phyloP scores from a whole-genome alignment of 2,888 invertebrate genomes.

The Julus scandinavius region DNA sequence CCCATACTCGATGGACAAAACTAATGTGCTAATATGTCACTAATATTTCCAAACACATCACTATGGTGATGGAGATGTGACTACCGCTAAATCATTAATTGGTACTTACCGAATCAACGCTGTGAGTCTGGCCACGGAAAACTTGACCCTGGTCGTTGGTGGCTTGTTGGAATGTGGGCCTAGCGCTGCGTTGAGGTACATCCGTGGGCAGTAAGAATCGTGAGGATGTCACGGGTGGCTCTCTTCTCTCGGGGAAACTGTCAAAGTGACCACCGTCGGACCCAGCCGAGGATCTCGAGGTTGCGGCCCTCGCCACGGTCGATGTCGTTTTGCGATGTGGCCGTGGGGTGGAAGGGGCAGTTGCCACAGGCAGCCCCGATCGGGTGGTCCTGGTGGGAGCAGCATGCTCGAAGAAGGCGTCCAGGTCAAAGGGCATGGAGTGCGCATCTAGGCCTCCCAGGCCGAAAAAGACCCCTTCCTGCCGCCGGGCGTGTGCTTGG shows the following conservation, averaged over 20 bases:
- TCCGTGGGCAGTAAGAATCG: not conserved
- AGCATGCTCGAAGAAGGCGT: constrained; percentile 56
- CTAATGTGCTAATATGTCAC: no score
- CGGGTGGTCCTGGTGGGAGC: constrained; percentile 52
- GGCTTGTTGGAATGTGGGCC: not conserved
- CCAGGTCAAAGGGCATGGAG: constrained; percentile 53
- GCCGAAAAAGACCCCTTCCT: constrained; percentile 55
- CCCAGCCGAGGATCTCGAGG: constrained; percentile 20
- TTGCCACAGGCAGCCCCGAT: not conserved
- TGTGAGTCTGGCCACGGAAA: constrained; percentile 34
- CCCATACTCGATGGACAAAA: no score
- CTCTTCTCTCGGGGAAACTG: constrained; percentile 42
- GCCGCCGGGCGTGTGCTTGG: constrained; percentile 50
- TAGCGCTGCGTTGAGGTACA: constrained; percentile 37
- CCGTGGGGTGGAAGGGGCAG: constrained; percentile 18
- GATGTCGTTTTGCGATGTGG: not conserved
- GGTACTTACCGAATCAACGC: constrained; percentile 38
- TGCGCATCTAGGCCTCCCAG: constrained; percentile 53
- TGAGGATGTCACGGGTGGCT: constrained; percentile 7
- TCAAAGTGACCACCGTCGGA: constrained; percentile 48
- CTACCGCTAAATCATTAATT: not conserved
- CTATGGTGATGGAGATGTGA: not conserved
- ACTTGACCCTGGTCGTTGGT: not conserved
- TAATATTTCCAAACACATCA: no score
- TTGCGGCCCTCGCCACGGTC: not conserved